Evolutionary conservation across 37 sponge, comb jelly and placozoan species (phyloP), one percentile per base, ranked within the genome.

Genomic region (Chondrosia reniformis): DNA sequence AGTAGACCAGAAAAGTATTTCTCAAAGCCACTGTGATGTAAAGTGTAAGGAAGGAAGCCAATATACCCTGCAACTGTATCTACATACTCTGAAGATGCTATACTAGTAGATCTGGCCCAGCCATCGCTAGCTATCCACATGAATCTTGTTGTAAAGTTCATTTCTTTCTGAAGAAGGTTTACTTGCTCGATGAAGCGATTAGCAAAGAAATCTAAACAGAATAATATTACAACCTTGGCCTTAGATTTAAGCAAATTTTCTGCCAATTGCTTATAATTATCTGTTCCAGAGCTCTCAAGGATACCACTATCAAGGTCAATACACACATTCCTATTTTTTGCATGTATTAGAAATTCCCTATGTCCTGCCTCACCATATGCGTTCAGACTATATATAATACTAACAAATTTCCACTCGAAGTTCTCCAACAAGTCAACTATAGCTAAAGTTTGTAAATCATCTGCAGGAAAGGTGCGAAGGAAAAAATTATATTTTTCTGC

Each of bases 101-200:
- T 63, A 46, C 9, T 42, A 19, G 74, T 74, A 1, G 93, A 92
- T 0, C 43, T 33, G 3, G 88, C 86, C 97, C 97, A 96, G 0
- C 81, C 78, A 77, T 96, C 97, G 41, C 90, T 89, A 0, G 91
- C 97, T 31, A 96, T 91, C 86, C 87, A 96, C 19, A 76, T 74
- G 40, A 96, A 89, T 6, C 66, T 49, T 3, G 76, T 31, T 12
- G 25, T 17, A 36, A 31, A 19, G 15, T 76, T 62, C 6, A 38
- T 28, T 25, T 41, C 56, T 0, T 44, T 45, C 25, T 71, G 13
- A n/a, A 33, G 13, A 15, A 84, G 9, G 17, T 85, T 64, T 3
- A 90, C 33, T 4, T 63, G 9, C 59, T 57, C 66, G 2, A 82
- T 82, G 33, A 41, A 40, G 4, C 58, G 63, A 25, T 82, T 76